These are phyloP conservation scores for Ia io DNA, from an alignment of 2,113 vertebrate genomes.

Conservation along the genomic window DNA sequence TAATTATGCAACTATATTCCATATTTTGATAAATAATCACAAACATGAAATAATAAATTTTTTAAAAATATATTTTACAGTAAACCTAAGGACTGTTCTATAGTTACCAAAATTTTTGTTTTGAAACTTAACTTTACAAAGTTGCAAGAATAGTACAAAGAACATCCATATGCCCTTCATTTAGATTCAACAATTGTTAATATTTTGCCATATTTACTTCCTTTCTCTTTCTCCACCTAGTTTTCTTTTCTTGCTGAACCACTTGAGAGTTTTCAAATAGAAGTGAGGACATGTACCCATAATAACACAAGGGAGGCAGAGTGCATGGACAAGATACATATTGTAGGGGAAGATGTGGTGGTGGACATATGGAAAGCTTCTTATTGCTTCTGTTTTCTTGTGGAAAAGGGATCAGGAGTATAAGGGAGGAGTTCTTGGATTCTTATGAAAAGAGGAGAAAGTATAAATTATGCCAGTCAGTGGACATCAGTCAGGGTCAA, in stretches of 20 bases:
- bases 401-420: not conserved
- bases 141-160: not conserved
- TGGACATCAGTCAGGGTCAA: not conserved
- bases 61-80: not conserved
- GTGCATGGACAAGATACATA: not conserved
- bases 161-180: not conserved
- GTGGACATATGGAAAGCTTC: not conserved
- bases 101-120: not conserved
- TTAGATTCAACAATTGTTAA: not conserved
- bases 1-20: not conserved
- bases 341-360: not conserved
- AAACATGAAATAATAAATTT: not conserved
- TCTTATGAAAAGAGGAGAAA: not conserved
- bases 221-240: not conserved
- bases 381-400: not conserved
- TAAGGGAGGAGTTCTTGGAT: not conserved
- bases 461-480: not conserved
- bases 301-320: not conserved
- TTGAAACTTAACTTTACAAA: not conserved
- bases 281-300: not conserved
- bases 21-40: not conserved
- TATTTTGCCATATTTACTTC: not conserved
- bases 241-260: not conserved
- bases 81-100: not conserved
- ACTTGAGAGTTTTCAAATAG: not conserved